Base-by-base conservation (phyloP, 1,140 invertebrate species). In the Tetranychus cinnabarinus region DNA sequence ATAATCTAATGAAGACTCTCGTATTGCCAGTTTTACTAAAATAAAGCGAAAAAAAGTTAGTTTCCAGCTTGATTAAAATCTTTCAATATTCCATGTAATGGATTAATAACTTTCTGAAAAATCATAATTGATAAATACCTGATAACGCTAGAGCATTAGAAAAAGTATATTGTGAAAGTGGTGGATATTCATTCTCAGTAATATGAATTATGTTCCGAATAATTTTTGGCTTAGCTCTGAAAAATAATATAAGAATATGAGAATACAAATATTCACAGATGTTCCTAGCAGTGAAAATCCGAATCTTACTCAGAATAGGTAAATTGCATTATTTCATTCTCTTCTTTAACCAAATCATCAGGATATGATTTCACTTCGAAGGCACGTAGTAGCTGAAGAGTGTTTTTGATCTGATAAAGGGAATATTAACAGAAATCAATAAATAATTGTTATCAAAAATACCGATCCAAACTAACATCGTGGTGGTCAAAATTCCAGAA, bases 401-500 rank as follows among this genome's bases (percentile, higher is more conserved):
- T 73, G 76, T 84, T 85, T 61, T 77, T 78, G 55, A 80, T 78
- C 70, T 69, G 62, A 33, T 61, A 50, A 61, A 62, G 13, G 35
- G 60, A 39, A 23, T 33, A 39, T 12, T 13, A 31, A 45, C 5
- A 33, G 39, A 31, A 56, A 39, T 50, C n/a, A 50, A 13, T 4
- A 61, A 61, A 61, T 42, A 46, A 5, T 56, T 54, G 7, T 52
- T 62, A n/a, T 7, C 2, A 35, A 42, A 42, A 6, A 42, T 42
- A 42, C 39, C 39, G 10, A 10, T 0, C 39, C 5, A 42, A 42
- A 64, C 61, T 61, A 66, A 72, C 72, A 64, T 97, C 90, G 56
- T 85, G 67, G 63, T 89, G 82, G 35, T 81, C 78, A 62, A 90
- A 80, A 74, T 95, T 95, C 91, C 91, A 97, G 71, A 93, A 83